Base-by-base conservation (phyloP, 2,888 invertebrate species). In the Beris morrisii region DNA sequence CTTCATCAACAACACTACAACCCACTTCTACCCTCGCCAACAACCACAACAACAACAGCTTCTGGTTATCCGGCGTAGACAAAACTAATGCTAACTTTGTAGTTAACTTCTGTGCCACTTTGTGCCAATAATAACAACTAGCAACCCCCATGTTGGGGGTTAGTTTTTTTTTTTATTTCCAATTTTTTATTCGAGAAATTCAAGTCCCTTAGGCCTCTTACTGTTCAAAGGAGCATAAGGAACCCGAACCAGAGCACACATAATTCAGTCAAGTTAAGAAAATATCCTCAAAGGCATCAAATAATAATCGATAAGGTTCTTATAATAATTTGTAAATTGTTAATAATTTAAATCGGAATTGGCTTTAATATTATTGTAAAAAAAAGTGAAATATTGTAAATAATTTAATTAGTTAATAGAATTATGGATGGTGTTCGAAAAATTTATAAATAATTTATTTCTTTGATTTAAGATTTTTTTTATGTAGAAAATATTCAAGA, bases 41-140 rank as follows among this genome's bases (percentile, higher is more conserved):
- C 12, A 15, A 12, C 48, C 6, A 15, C 22, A 13, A 12, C 48
- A 15, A 12, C 48, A 13, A 15, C 22, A 13, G 48, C 48, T 4
- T 1, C 9, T 2, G 13, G 22, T 13, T 22, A 15, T 48, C 9
- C 48, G 4, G 6, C 15, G 22, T 22, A 22, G 22, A 13, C 15
- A 7, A 48, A 48, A 48, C 48, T 22, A 5, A 48, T n/a, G n/a
- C 48, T 48, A 11, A 22, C 22, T 5, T 48, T 12, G 12, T 48
- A 48, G 15, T 22, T 22, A 48, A 48, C 48, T 48, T 48, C 22
- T 48, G 48, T 48, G 48, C 48, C 48, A 48, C 48, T 48, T 48
- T 48, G 48, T 48, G 48, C 48, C 48, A 48, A 48, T 15, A 15
- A 48, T 48, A 13, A 48, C 3, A 48, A 48, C 38, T 9, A 38